Conservation (phyloP, 2,113 vertebrate species). For the Zeus faber region DNA sequence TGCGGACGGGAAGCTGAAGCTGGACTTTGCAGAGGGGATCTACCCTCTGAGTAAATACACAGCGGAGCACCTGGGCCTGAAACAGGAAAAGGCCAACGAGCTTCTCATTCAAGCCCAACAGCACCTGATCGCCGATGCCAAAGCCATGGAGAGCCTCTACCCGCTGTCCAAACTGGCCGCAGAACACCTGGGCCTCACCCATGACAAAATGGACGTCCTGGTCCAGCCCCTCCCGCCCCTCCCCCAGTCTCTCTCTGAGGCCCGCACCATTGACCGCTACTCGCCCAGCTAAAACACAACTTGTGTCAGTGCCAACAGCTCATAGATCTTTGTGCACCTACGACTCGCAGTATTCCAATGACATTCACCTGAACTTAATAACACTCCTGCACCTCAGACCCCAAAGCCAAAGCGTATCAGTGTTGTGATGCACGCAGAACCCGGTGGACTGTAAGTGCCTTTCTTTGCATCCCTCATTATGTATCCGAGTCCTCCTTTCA, state of each 20-base stretch:
- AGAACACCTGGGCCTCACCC: conserved; percentile 87
- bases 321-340: conserved; percentile 55
- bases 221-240: conserved; percentile 76
- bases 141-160: conserved; percentile 92
- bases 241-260: conserved; percentile 77
- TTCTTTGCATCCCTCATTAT: conserved; percentile 66
- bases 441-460: conserved; percentile 71
- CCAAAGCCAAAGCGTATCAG: conserved; percentile 55
- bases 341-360: conserved; percentile 71
- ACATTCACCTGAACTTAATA: conserved; percentile 70
- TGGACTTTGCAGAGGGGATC: conserved; percentile 90
- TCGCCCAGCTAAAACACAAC: conserved; percentile 83
- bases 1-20: conserved; percentile 86
- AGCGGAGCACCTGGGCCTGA: conserved; percentile 90
- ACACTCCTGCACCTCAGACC: conserved; percentile 70
- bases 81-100: conserved; percentile 91
- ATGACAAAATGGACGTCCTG: conserved; percentile 91
- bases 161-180: conserved; percentile 91
- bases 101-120: conserved; percentile 88
- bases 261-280: conserved; percentile 89
- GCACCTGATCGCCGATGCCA: conserved; percentile 89
- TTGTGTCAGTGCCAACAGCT: conserved; percentile 40
- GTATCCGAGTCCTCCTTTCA: conserved; percentile 42
- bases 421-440: conserved; percentile 58
- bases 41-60: conserved; percentile 93